phyloP scores from a whole-genome alignment of 2,797 vertebrate species.

The Epinephelus malabaricus region DNA sequence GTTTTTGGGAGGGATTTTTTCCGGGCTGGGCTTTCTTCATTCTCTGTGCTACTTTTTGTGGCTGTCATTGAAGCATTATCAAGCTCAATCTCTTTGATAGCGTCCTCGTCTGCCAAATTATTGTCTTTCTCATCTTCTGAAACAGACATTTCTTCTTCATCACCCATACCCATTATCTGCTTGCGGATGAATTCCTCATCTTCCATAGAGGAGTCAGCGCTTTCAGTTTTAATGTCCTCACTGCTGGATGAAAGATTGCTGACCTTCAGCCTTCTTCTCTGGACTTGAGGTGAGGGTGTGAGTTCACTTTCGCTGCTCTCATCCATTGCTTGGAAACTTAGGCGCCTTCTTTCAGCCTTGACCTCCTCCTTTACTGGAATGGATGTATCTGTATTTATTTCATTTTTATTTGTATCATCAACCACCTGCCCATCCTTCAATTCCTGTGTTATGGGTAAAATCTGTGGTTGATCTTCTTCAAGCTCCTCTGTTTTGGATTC shows the following conservation, averaged over 20 bases:
- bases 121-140: constrained; percentile 92
- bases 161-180: constrained; percentile 95
- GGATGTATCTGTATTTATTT: constrained; percentile 67
- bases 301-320: constrained; percentile 94
- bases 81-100: constrained; percentile 77
- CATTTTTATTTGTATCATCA: constrained; percentile 71
- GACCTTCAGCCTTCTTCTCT: constrained; percentile 85
- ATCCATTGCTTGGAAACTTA: constrained; percentile 83
- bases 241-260: constrained; percentile 91
- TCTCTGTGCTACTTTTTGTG: constrained; percentile 82
- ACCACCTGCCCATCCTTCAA: constrained; percentile 76
- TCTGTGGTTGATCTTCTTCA: constrained; percentile 83
- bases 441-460: constrained; percentile 84
- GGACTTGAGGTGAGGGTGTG: constrained; percentile 90
- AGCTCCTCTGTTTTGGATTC: constrained; percentile 64
- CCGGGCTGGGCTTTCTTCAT: constrained; percentile 84
- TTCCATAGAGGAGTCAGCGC: constrained; percentile 92
- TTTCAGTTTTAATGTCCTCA: constrained; percentile 93
- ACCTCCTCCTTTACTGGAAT: constrained; percentile 57
- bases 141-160: constrained; percentile 90
- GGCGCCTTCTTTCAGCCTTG: constrained; percentile 69
- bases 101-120: constrained; percentile 83
- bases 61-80: constrained; percentile 81
- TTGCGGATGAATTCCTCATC: constrained; percentile 95
- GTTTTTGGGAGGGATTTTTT: constrained; percentile 83